Evolutionary conservation across 2,113 vertebrate species (phyloP), one percentile per base, ranked within the genome.

Genomic region (Ptyas mucosa): DNA sequence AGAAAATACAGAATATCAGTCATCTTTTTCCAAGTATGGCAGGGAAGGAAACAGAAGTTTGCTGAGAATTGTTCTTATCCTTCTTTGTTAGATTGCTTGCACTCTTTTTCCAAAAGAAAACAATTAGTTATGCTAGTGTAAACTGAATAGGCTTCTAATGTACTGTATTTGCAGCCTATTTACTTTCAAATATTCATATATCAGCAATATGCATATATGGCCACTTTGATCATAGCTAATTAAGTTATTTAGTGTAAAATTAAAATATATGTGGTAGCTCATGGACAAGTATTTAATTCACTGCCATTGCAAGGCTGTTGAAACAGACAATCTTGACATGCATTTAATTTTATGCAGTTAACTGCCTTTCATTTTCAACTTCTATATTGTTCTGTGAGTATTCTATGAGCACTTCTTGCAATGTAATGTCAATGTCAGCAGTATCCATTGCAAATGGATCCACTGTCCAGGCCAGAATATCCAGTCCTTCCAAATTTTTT

Each of bases 1-100:
- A 52, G 89, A 92, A 94, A 93, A 94, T 24, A 1, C 24, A 85
- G 81, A 89, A 93, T 49, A 43, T 89, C 89, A 81, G 55, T 89
- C 34, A 81, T 20, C 34, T 81, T 81, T 81, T 81, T 81, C 34
- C 34, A 39, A 43, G 34, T 43, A 43, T 43, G 34, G 75, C 34
- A 81, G 34, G 34, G 8, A 39, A 81, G 3, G 18, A 39, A 81
- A 34, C 18, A 39, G n/a, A 75, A 20, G 69, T 75, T 39, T 75
- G 69, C n/a, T 39, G 34, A 81, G 69, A 39, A 81, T 81, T 81
- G n/a, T 81, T 81, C 7, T 39, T 8, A 39, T 21, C 69, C 69
- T 39, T 81, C n/a, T 39, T 81, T 39, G 34, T 81, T 81, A 43
- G 75, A 81, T 39, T 81, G 64, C 64, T 69, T 69, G 34, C 34